A percentile compares a stretch with the other conserved stretches of the same genome.
These are phyloP conservation scores for Barbus barbus DNA, from an alignment of 2,113 vertebrate genomes.

Conservation along the genomic window DNA sequence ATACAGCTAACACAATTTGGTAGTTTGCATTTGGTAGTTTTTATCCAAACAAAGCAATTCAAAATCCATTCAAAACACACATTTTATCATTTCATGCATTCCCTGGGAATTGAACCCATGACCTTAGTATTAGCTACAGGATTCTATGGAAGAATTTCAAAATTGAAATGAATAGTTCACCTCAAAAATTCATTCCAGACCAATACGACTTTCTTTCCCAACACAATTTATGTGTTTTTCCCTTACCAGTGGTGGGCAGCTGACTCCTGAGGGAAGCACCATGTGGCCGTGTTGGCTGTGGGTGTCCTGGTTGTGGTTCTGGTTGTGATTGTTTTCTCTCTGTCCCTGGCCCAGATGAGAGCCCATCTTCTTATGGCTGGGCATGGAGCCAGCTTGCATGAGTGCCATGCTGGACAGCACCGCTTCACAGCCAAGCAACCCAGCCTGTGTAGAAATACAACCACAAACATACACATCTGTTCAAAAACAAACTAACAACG, in stretches of 20 bases:
- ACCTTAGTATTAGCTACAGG: background rate
- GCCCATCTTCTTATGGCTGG: conserved; percentile 78
- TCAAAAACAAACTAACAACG: background rate
- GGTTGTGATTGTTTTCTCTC: conserved; percentile 59
- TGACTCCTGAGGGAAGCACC: conserved; percentile 71
- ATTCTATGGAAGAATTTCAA: background rate
- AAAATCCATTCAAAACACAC: background rate
- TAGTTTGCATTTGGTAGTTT: background rate
- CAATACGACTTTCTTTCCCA: background rate
- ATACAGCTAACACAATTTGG: too few species aligned
- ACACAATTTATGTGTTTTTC: background rate
- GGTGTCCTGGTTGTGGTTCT: conserved; percentile 39
- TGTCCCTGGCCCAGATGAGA: conserved; percentile 72
- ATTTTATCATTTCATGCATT: background rate
- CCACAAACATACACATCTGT: conserved; percentile 39
- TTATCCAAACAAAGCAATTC: background rate
- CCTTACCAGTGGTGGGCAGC: conserved; percentile 77
- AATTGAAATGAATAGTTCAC: background rate
- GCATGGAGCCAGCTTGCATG: conserved; percentile 80
- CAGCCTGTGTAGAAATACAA: conserved; percentile 70
- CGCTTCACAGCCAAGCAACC: conserved; percentile 80
- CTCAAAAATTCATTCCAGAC: background rate
- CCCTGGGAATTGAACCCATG: background rate
- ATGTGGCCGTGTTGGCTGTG: conserved; percentile 74
- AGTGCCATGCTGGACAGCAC: conserved; percentile 82